Base-by-base conservation (phyloP, 2,797 vertebrate species). In the Naso thynnoides region DNA sequence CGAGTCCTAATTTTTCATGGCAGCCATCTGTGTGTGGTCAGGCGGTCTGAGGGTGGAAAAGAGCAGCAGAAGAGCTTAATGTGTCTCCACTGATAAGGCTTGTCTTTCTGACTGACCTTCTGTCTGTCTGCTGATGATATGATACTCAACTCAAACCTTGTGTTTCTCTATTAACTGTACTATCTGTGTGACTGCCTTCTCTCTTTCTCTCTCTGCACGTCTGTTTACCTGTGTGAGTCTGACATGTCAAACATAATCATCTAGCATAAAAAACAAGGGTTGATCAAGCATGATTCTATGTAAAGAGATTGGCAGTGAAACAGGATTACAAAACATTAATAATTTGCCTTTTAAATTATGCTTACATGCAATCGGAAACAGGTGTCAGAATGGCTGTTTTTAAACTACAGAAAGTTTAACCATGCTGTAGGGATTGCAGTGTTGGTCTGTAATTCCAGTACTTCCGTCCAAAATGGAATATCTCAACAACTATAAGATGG, bases 11-110 rank as follows among this genome's bases (percentile, higher is more conserved):
- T 91, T 84, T 88, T 77, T 91, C 76, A 84, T 73, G 66, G 76
- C 72, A 76, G 69, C 78, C 70, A 71, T 91, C 85, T 88, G 81
- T 47, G 21, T 71, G 72, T 70, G 81, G 83, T 84, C 78, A 85
- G 80, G 73, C 62, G 41, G 41, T 55, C 49, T 21, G 50, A 65
- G 57, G 16, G 41, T 29, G 70, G 33, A 56, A 16, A 56, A 39
- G 29, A 67, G 74, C 52, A 62, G 61, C 21, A 75, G 45, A 70
- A 36, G 67, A 71, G 68, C 53, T 78, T 65, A 3, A 33, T 56
- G 50, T 76, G 70, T 70, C 27, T 73, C 72, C 5, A 10, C 44
- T 82, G 79, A 89, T 86, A 66, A 80, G 67, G 41, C 33, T 77
- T 10, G 6, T 59, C 41, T 31, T n/a, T 59, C 31, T 31, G n/a